phyloP scores from a whole-genome alignment of 2,888 invertebrate species.

The Pogonocherus hispidulus region DNA sequence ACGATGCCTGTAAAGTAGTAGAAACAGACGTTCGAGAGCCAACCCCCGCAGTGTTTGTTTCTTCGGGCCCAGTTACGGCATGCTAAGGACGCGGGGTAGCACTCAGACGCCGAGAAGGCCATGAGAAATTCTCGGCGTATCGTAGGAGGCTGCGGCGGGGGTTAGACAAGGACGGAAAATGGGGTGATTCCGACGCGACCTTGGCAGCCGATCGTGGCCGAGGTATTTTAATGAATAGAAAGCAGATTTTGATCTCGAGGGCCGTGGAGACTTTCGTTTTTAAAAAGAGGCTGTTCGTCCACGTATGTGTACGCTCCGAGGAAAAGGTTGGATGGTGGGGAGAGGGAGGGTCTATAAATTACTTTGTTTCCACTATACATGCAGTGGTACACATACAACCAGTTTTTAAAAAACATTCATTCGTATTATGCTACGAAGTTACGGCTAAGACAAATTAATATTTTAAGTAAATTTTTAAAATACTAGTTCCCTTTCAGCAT shows the following conservation, averaged over 20 bases:
- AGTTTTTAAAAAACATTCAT: no score
- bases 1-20: slow-evolving; percentile 9
- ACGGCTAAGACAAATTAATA: no score
- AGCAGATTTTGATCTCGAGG: slow-evolving; percentile 51
- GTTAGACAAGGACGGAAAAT: slow-evolving; percentile 50
- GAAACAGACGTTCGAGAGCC: slow-evolving; percentile 10
- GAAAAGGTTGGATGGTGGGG: not conserved
- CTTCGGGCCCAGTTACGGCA: slow-evolving; percentile 14
- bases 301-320: not conserved
- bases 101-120: slow-evolving; percentile 5
- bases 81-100: not conserved
- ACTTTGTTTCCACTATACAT: no score
- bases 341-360: no score
- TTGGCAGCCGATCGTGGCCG: slow-evolving; percentile 51
- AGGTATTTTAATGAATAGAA: slow-evolving; percentile 54
- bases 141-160: slow-evolving; percentile 15
- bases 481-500: no score
- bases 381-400: no score
- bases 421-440: no score
- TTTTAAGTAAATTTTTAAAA: no score
- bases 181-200: slow-evolving; percentile 49
- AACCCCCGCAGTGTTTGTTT: slow-evolving; percentile 12
- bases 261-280: slow-evolving; percentile 14
- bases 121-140: slow-evolving; percentile 1
- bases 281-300: not conserved